Conservation (phyloP, 2,797 vertebrate genomes). For the Phalanger gymnotis region DNA sequence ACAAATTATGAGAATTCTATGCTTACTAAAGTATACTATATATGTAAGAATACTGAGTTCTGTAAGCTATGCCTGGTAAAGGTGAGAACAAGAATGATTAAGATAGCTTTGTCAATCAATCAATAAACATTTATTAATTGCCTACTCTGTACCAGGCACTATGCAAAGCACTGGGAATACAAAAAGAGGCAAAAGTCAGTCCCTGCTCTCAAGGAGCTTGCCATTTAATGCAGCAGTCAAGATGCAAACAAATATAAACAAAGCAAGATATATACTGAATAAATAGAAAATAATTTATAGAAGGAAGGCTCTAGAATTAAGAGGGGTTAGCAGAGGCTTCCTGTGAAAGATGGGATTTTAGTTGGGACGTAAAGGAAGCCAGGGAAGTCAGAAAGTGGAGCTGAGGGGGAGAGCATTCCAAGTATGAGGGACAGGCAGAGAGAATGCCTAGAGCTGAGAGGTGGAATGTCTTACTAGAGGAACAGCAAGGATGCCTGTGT, state of each 20-base stretch:
- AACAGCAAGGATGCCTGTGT: no score
- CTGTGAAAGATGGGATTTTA: background rate
- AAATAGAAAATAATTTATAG: background rate
- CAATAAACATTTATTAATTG: background rate
- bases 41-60: background rate
- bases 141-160: background rate
- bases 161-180: background rate
- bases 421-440: background rate
- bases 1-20: background rate
- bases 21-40: background rate
- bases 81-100: background rate
- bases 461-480: no score
- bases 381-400: background rate
- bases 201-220: background rate
- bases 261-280: background rate
- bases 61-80: background rate
- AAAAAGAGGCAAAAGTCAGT: background rate
- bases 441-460: background rate
- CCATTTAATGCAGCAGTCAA: background rate
- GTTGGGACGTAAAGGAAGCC: background rate
- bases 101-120: background rate
- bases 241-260: background rate
- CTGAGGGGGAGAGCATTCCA: background rate
- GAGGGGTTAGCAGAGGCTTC: background rate
- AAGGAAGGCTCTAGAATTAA: background rate